Evolutionary conservation across 1,140 invertebrate species (phyloP), one percentile per base, ranked within the genome.

Genomic region (Drosophila setifemur): DNA sequence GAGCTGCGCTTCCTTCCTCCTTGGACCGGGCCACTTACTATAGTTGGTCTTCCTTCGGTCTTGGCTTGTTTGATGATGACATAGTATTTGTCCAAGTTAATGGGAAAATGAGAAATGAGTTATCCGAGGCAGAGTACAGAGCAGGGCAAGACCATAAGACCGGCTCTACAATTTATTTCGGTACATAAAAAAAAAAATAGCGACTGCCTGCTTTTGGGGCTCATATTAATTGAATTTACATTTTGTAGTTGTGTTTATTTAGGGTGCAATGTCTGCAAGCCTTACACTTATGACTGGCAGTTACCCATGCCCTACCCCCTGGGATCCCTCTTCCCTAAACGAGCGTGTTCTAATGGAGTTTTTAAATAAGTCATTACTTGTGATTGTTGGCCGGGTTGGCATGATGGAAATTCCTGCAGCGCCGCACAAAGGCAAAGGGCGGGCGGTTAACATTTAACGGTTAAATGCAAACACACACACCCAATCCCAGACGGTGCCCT

Each of bases 311-410:
- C 39, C n/a, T 26, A 35, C 14, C 33, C 23, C 14, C 26, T 7
- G 7, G 21, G 11, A 16, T 2, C 4, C 26, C 42, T 2, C 29
- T 37, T 55, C 25, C 29, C n/a, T n/a, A 31, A 64, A 44, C 57
- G 44, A 49, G 42, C 50, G 44, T 50, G 70, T 71, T 71, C 67
- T 64, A 71, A 71, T 71, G 63, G 61, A 67, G 45, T 67, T 73
- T 71, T 73, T 73, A 71, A 73, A 71, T 71, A 71, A 73, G 67
- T 73, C 71, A 73, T 73, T 68, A 71, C 52, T 64, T 71, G 70
- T 43, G 50, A 68, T 55, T 55, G 67, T 26, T 49, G 52, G 26
- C 39, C 23, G 45, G 14, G n/a, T n/a, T n/a, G n/a, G n/a, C n/a
- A n/a, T n/a, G n/a, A n/a, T n/a, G n/a, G n/a, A n/a, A n/a, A n/a